Percentiles rank a stretch among this genome's conserved stretches.
These are phyloP conservation scores for Orgyia antiqua DNA, from an alignment of 2,888 invertebrate genomes.

Conservation along the genomic window DNA sequence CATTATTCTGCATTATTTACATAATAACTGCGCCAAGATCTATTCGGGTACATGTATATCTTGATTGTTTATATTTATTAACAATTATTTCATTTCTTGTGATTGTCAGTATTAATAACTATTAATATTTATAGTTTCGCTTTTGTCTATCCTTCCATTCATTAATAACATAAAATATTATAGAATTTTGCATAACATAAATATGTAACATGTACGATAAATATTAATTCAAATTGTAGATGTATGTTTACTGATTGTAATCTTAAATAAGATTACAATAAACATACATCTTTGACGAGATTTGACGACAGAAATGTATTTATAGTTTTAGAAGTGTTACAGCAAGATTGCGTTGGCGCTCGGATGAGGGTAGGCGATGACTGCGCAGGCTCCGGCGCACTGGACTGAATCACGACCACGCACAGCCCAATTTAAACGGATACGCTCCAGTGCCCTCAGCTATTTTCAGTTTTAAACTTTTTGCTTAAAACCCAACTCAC, in stretches of 20 bases:
- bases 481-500: constrained; percentile 26
- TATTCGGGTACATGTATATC: constrained; percentile 13
- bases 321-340: no score
- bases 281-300: no score
- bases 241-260: not conserved
- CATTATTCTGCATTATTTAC: constrained; percentile 23
- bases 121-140: constrained; percentile 7
- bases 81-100: constrained; percentile 12
- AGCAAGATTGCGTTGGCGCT: constrained; percentile 12
- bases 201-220: not conserved
- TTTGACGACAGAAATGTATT: no score
- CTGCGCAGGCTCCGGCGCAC: constrained; percentile 47
- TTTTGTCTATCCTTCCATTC: constrained; percentile 10
- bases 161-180: constrained; percentile 5
- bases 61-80: constrained; percentile 9
- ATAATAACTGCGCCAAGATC: constrained; percentile 19
- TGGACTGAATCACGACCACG: constrained; percentile 46
- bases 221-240: not conserved
- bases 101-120: constrained; percentile 10
- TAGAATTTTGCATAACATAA: constrained; percentile 1
- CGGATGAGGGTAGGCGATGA: constrained; percentile 38
- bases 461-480: constrained; percentile 44
- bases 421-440: constrained; percentile 44
- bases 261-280: no score
- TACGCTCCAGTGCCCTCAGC: constrained; percentile 44